Evolutionary conservation across 2,113 vertebrate genomes (phyloP), one percentile per base, ranked within the genome.

Genomic region (Chloropsis hardwickii): DNA sequence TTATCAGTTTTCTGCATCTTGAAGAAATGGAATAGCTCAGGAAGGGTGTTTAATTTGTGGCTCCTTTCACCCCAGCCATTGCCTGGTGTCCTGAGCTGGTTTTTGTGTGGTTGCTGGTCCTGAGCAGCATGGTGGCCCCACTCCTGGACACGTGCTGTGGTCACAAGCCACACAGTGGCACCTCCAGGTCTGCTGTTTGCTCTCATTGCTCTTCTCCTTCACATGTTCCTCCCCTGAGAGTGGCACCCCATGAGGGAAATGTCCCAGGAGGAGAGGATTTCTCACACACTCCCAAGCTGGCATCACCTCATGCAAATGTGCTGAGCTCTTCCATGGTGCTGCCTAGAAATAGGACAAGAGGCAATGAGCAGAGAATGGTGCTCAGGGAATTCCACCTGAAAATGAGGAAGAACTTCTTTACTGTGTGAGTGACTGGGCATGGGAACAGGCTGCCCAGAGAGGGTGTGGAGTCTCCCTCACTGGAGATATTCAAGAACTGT

Each of bases 221-320:
- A 54, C 25, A 10, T 1, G 1, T 58, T 81, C 24, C 58, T 60
- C 23, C 51, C 61, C 27, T 83, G 71, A 51, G 39, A 67, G 29
- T n/a, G 37, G 22, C 10, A 66, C 18, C 9, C 17, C 18, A 2
- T 7, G n/a, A 57, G 45, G 21, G 31, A 70, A 57, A 14, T 53
- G 6, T 61, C 42, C 33, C 25, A 45, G n/a, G 19, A 70, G 37
- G 18, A 61, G 83, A 70, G 19, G 6, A 33, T 74, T 77, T 48
- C 9, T 47, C 11, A 31, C 21, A 29, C 15, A 4, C 2, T 1
- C 19, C 21, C 2, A 23, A 51, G 18, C 16, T 1, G 1, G 33
- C 25, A 8, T 64, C 9, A 11, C 11, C 14, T 66, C 28, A 11
- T 20, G 17, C 8, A 40, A 18, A 25, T 1, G 9, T 72, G 37